These are phyloP conservation scores for Litocranius walleri DNA, from an alignment of 2,113 vertebrate genomes.

Conservation along the genomic window DNA sequence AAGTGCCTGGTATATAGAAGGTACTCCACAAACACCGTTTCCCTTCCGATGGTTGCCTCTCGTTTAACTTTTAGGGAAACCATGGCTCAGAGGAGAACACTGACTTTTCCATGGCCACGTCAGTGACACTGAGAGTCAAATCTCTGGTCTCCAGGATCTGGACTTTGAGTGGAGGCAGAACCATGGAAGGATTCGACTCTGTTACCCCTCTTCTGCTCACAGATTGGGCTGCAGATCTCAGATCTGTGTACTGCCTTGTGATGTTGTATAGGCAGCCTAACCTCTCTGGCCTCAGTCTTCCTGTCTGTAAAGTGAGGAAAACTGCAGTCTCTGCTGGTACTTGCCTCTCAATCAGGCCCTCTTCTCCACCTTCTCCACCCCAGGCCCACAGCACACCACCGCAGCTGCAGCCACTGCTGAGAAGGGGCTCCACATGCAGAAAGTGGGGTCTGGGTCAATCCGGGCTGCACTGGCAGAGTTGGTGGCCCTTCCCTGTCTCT, in stretches of 20 bases:
- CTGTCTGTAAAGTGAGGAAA: not conserved
- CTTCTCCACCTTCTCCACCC: not conserved
- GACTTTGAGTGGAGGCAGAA: not conserved
- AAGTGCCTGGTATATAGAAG: not conserved
- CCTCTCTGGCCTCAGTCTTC: not conserved
- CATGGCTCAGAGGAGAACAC: not conserved
- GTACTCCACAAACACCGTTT: not conserved
- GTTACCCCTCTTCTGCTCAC: not conserved
- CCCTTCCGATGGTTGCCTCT: not conserved
- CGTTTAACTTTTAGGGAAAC: not conserved
- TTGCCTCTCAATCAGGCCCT: not conserved
- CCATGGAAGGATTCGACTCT: not conserved
- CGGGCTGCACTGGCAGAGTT: slow-evolving; percentile 88
- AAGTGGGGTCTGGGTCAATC: slow-evolving; percentile 84
- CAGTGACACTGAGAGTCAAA: not conserved
- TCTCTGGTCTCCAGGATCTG: not conserved
- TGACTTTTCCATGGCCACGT: not conserved
- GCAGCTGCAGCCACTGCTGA: slow-evolving; percentile 63
- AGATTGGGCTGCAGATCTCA: not conserved
- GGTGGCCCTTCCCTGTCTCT: slow-evolving; percentile 90
- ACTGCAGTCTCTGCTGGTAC: not conserved
- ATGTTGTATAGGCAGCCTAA: not conserved
- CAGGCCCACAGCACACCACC: slow-evolving; percentile 78
- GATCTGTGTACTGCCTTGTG: not conserved
- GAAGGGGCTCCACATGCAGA: slow-evolving; percentile 89